Conservation (phyloP, 2,113 vertebrate species). For the Hydrochoerus hydrochaeris region DNA sequence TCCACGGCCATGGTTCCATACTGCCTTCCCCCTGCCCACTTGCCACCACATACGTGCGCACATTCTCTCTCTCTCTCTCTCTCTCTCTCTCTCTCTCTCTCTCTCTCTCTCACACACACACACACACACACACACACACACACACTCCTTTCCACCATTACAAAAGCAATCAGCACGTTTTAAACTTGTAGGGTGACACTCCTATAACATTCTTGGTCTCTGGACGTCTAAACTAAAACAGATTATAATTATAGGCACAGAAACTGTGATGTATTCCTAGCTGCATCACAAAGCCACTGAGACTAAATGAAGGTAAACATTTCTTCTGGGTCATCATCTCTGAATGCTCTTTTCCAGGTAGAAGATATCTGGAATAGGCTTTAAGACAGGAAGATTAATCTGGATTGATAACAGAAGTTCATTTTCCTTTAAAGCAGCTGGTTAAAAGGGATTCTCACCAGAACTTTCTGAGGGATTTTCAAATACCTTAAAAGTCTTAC, state of each 20-base stretch:
- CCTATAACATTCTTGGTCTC: neutral
- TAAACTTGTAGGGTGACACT: neutral
- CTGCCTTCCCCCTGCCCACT: neutral
- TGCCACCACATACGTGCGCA: neutral
- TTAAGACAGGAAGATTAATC: conserved; percentile 34
- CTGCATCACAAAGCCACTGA: neutral
- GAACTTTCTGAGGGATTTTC: conserved; percentile 53
- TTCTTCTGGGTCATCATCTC: neutral
- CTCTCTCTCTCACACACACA: no score
- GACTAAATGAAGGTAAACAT: neutral
- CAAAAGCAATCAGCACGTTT: neutral
- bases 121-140: neutral
- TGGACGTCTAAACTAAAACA: neutral
- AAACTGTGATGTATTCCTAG: neutral
- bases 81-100: no score
- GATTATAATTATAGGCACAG: neutral
- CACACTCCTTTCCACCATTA: neutral
- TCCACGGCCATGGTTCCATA: neutral
- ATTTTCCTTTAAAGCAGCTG: conserved; percentile 30
- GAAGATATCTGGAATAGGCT: conserved; percentile 13
- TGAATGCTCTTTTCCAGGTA: neutral
- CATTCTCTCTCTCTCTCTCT: no score
- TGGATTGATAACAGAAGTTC: neutral
- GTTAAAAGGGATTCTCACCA: conserved; percentile 26
- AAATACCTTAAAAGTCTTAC: neutral